A percentile compares a stretch with the other conserved stretches of the same genome.
Evolutionary conservation across 2,888 invertebrate genomes (phyloP).

Genomic region (Napeogenes sylphis): DNA sequence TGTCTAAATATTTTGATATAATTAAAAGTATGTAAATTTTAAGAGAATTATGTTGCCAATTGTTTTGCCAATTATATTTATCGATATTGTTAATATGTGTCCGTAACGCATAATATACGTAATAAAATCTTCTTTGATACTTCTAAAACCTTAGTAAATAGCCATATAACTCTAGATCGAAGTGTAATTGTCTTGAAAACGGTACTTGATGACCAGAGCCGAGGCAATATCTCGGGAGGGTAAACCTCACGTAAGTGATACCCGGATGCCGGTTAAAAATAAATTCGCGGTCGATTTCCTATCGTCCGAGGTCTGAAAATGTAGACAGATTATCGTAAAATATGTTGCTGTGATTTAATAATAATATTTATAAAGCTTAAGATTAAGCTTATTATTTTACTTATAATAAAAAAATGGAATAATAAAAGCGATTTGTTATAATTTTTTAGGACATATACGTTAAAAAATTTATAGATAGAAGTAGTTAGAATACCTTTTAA

Average conservation of each 20-base stretch:
- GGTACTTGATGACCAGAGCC: constrained; percentile 26
- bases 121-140: background rate
- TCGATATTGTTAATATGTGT: too few relatives aligned
- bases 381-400: too few relatives aligned
- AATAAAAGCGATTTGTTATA: too few relatives aligned
- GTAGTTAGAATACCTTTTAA: too few relatives aligned
- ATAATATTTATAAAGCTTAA: background rate
- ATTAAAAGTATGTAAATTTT: too few relatives aligned
- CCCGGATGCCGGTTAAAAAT: constrained; percentile 51
- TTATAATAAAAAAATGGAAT: too few relatives aligned
- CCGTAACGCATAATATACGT: background rate
- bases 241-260: constrained; percentile 64
- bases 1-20: too few relatives aligned
- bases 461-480: too few relatives aligned
- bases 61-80: too few relatives aligned
- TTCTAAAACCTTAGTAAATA: background rate
- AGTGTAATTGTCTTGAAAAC: constrained; percentile 29
- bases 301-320: constrained; percentile 22
- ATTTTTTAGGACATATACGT: too few relatives aligned
- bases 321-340: background rate
- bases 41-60: too few relatives aligned
- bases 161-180: constrained; percentile 7
- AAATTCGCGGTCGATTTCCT: constrained; percentile 52
- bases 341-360: constrained; percentile 29
- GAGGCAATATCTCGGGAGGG: constrained; percentile 48